Evolutionary conservation across 2,113 vertebrate species (phyloP), one percentile per base, ranked within the genome.

Genomic region (Nothoprocta pentlandii): DNA sequence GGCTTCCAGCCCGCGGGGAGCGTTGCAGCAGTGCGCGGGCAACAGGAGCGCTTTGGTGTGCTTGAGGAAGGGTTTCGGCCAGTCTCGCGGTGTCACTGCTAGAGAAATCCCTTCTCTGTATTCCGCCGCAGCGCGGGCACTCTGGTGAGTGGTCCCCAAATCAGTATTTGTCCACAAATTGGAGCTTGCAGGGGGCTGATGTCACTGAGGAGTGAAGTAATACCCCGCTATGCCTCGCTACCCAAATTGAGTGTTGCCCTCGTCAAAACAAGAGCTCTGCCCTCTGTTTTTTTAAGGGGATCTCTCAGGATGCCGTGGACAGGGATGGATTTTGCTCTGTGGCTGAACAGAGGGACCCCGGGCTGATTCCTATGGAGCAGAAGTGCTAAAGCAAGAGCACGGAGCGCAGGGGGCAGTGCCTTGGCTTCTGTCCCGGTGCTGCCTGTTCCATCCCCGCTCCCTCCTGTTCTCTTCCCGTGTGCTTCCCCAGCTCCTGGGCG

Each of bases 371-470:
- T 46, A 32, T 5, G 16, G 63, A 77, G 39, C 63, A 80, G 53
- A 46, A 87, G 75, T 62, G 3, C 14, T 20, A 53, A 61, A 62
- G 54, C 80, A 32, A 1, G 56, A 87, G 54, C 17, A 0, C 3
- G 15, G 25, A 54, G 47, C 61, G 64, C 49, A 0, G 0, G 22
- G 58, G 23, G 68, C 7, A 54, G 41, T 54, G 4, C 68, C 70
- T 90, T 82, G 87, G 74, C 78, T 85, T 83, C 23, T 73, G 75
- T 26, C 1, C 75, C 64, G 1, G 22, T 10, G 42, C 81, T 36
- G 16, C 46, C 75, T 49, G 39, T 36, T 84, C 87, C 34, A 3
- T 44, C 89, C 41, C 53, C 42, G 36, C 36, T 39, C 36, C 36
- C 3, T 61, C 71, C 71, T 91, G 51, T 39, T 39, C 36, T 39